phyloP scores from a whole-genome alignment of 2,797 vertebrate species.

The Megalops cyprinoides region DNA sequence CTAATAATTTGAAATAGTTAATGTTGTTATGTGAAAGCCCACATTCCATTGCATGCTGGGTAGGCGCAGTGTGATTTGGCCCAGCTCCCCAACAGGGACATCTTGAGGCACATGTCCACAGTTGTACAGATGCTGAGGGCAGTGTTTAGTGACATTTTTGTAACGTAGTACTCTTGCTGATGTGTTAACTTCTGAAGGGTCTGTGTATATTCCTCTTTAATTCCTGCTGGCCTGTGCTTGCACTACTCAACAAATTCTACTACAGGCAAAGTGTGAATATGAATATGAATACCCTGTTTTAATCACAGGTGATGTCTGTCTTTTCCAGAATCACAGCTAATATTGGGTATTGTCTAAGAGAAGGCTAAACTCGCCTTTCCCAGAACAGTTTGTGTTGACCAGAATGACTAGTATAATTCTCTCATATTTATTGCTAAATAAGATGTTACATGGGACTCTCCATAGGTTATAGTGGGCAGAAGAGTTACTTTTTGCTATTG shows the following conservation, averaged over 20 bases:
- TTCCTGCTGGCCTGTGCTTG: neutral
- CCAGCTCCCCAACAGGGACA: neutral
- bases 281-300: neutral
- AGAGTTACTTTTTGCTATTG: no score
- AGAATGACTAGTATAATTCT: neutral
- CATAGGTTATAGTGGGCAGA: no score
- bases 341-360: no score
- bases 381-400: neutral
- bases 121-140: neutral
- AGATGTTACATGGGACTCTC: no score
- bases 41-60: neutral
- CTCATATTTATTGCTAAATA: no score
- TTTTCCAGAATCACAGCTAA: no score
- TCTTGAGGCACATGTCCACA: neutral
- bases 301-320: neutral
- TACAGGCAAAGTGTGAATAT: neutral
- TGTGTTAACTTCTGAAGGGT: neutral
- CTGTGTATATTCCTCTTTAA: neutral
- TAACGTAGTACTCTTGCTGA: neutral
- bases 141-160: neutral
- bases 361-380: no score
- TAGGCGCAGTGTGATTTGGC: neutral
- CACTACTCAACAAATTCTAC: neutral
- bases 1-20: no score
- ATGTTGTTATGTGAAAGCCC: neutral